phyloP scores from a whole-genome alignment of 2,113 vertebrate species.

The Mormoops blainvillei region DNA sequence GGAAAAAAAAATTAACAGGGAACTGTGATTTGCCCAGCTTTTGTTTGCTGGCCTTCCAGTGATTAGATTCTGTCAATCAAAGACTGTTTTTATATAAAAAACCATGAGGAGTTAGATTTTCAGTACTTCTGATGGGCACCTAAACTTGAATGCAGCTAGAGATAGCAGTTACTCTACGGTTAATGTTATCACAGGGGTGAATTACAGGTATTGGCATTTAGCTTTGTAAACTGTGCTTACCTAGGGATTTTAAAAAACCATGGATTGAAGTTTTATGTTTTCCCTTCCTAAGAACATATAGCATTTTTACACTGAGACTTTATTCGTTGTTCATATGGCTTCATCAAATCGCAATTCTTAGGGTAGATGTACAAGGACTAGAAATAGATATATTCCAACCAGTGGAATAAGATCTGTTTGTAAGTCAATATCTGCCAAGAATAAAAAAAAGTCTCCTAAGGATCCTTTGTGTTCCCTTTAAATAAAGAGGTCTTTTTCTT shows the following conservation, averaged over 20 bases:
- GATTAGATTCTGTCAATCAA: conserved; percentile 85
- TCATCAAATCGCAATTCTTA: conserved; percentile 60
- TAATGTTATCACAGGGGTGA: conserved; percentile 37
- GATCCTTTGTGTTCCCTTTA: conserved; percentile 29
- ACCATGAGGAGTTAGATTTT: conserved; percentile 78
- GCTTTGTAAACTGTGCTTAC: conserved; percentile 56
- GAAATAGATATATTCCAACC: conserved; percentile 48
- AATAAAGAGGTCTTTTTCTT: conserved; percentile 57
- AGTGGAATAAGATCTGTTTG: neutral
- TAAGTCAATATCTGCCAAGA: conserved; percentile 57
- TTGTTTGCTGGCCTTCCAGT: conserved; percentile 78
- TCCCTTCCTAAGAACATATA: conserved; percentile 61
- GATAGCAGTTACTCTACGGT: conserved; percentile 64
- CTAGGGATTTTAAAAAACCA: conserved; percentile 65
- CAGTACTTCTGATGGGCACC: conserved; percentile 79
- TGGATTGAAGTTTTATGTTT: conserved; percentile 61
- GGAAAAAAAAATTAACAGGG: conserved; percentile 74
- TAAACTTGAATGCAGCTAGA: conserved; percentile 74
- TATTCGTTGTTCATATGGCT: conserved; percentile 59
- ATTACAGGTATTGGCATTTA: conserved; percentile 54
- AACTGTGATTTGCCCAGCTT: conserved; percentile 73
- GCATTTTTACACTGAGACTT: conserved; percentile 51
- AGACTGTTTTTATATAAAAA: conserved; percentile 78
- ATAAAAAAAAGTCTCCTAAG: neutral
- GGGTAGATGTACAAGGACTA: conserved; percentile 13